Evolutionary conservation across 2,888 invertebrate species (phyloP), one percentile per base, ranked within the genome.

Genomic region (Phyllotreta cruciferae): DNA sequence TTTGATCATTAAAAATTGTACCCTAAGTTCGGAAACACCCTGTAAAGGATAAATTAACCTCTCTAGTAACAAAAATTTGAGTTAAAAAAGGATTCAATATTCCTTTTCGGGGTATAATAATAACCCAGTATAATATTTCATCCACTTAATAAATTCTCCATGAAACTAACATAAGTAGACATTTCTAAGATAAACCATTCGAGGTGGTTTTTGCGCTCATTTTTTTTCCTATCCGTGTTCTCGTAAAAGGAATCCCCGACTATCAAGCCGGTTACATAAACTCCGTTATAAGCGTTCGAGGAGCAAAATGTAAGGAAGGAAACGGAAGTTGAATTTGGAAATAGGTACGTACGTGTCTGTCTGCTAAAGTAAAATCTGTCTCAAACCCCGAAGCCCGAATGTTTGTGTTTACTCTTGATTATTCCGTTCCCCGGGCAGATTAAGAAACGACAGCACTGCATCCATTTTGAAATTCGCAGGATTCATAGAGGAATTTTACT

Each of bases 261-360:
- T 49, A 49, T 49, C 6, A 49, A 49, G 4, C 11, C 35, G 9
- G n/a, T 35, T 49, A 49, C 6, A 36, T 47, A 49, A 47, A 47
- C 47, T 24, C 47, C 9, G 47, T 47, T 37, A 37, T 52, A 49
- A 49, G 39, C 34, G 39, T 38, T 47, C 41, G 39, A 38, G 11
- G n/a, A 39, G 39, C 34, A 10, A 57, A 49, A 57, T 49, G 47
- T 49, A 39, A 47, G 39, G 49, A 34, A 49, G 47, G 57, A 57
- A 57, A 49, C 57, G 56, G 56, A 57, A 57, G 41, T 49, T 39
- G 49, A 57, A 24, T 57, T 57, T 49, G 38, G 39, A 57, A 49
- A 24, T 24, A 24, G 24, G 24, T 57, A 39, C 10, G 57, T 47
- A 57, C 57, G 57, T 57, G 57, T 35, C 57, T 57, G 49, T 49